Base-by-base conservation (phyloP, 2,888 invertebrate genomes). In the Sturmia bella region DNA sequence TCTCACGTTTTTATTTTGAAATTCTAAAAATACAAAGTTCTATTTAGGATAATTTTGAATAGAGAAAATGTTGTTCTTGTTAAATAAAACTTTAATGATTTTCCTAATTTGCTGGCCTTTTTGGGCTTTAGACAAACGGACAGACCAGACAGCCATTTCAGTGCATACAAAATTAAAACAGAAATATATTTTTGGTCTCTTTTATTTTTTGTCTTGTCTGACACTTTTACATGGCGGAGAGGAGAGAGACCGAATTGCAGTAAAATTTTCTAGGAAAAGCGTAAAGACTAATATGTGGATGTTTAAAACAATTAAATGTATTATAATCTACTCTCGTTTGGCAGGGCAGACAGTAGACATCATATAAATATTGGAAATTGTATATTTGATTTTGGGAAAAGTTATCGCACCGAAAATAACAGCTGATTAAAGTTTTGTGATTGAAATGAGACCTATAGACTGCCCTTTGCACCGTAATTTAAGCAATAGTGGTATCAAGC, bases 191-290 rank as follows among this genome's bases (percentile, higher is more conserved):
- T n/a, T 43, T 9, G 19, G 45, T 63, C 61, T 73, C n/a, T n/a
- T n/a, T n/a, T n/a, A n/a, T n/a, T n/a, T n/a, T n/a, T n/a, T n/a
- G n/a, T n/a, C n/a, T 73, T 64, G 43, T 57, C 59, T 74, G 77
- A 70, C 77, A 74, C 74, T 69, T 73, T 69, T 57, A 39, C 57
- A 39, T 77, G 74, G 73, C 73, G 77, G 77, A 69, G 63, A 63
- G 72, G 72, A 48, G 27, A n/a, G 56, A 61, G 59, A 17, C 37
- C 19, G 59, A 80, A 76, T 64, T 57, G 43, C 56, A 73, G 57
- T 41, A 27, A 68, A 56, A 32, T 32, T 32, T 68, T 73, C 37
- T 27, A 11, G 50, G 72, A 68, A 68, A 61, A 54, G 4, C 2
- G 13, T n/a, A 7, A 39, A 56, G 19, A 63, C 52, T 52, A 32